Evolutionary conservation across 2,113 vertebrate genomes (phyloP).

Genomic region (Pygoscelis antarcticus): DNA sequence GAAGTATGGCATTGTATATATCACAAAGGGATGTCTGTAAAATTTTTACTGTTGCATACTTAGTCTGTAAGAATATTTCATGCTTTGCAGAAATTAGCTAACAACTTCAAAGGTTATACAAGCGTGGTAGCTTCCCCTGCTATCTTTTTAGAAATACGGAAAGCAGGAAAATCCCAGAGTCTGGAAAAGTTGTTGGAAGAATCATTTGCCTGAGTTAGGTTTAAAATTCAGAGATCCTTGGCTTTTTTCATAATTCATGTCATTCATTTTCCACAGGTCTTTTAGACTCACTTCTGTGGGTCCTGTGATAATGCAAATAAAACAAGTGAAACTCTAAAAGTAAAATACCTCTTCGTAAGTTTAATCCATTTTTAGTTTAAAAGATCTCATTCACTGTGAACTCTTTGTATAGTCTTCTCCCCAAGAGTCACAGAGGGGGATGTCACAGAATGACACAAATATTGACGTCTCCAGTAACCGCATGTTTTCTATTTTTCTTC

Average conservation of each 20-base stretch:
- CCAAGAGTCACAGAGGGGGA: not conserved
- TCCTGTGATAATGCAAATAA: not conserved
- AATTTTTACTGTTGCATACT: accelerated
- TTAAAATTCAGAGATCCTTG: not conserved
- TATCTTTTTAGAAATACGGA: not conserved
- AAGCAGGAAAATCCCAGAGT: not conserved
- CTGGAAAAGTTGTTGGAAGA: not conserved
- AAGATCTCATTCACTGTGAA: not conserved
- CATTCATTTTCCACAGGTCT: not conserved
- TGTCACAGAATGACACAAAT: not conserved
- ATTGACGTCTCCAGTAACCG: not conserved
- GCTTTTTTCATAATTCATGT: not conserved
- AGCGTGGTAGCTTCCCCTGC: not conserved
- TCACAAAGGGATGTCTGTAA: not conserved
- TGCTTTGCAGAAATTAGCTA: not conserved
- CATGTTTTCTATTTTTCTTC: not conserved
- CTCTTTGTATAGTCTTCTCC: not conserved
- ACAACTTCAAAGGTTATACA: not conserved
- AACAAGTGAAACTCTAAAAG: not conserved
- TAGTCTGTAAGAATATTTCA: not conserved
- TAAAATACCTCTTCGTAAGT: not conserved
- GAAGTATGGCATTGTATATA: not conserved
- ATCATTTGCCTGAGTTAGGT: not conserved
- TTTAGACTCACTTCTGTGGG: not conserved
- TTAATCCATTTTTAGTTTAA: not conserved